These are phyloP conservation scores for Muscicapa comitata DNA, from an alignment of 2,797 vertebrate genomes.

Conservation along the genomic window DNA sequence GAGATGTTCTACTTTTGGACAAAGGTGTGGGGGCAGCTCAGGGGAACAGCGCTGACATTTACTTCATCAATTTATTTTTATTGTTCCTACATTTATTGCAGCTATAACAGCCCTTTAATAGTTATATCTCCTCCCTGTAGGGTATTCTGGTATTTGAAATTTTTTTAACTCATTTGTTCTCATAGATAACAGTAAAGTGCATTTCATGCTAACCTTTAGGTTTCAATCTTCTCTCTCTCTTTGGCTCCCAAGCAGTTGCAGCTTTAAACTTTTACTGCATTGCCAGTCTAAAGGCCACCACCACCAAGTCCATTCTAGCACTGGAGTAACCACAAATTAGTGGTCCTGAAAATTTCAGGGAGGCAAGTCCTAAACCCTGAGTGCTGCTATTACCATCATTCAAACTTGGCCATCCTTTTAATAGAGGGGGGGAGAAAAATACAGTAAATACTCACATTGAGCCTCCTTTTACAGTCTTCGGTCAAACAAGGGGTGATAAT, in stretches of 20 bases:
- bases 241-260: slow-evolving; percentile 76
- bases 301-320: slow-evolving; percentile 72
- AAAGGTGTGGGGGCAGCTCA: slow-evolving; percentile 86
- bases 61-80: slow-evolving; percentile 89
- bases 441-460: slow-evolving; percentile 55
- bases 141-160: slow-evolving; percentile 89
- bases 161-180: slow-evolving; percentile 89
- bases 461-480: slow-evolving; percentile 58
- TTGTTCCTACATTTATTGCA: slow-evolving; percentile 86
- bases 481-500: slow-evolving; percentile 64
- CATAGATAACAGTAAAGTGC: slow-evolving; percentile 86
- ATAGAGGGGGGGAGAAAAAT: slow-evolving; percentile 33
- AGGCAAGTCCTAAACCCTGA: slow-evolving; percentile 71
- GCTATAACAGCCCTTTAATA: slow-evolving; percentile 87
- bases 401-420: slow-evolving; percentile 74
- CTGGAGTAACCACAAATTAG: slow-evolving; percentile 80
- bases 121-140: slow-evolving; percentile 88
- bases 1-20: slow-evolving; percentile 87
- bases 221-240: slow-evolving; percentile 81
- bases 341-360: slow-evolving; percentile 79
- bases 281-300: slow-evolving; percentile 81
- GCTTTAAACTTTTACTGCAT: slow-evolving; percentile 83
- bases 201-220: slow-evolving; percentile 86
- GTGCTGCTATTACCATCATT: slow-evolving; percentile 68
- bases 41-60: slow-evolving; percentile 85